Percentiles rank a stretch among this genome's conserved stretches.
phyloP scores from a whole-genome alignment of 2,888 invertebrate species.

The Leistus spinibarbis region DNA sequence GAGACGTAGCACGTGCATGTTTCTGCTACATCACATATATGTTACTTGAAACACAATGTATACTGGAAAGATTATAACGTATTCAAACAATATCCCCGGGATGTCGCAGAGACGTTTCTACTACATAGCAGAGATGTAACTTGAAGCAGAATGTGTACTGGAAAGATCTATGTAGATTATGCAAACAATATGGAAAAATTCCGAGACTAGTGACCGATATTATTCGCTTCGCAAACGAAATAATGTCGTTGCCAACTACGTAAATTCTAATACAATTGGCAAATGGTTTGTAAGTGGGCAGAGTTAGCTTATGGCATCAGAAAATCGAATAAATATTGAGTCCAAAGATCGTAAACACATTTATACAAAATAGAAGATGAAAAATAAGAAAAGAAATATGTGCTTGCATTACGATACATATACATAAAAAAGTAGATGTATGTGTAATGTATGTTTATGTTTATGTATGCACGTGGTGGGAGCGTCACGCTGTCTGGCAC shows the following conservation, averaged over 20 bases:
- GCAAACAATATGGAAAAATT: too few relatives aligned
- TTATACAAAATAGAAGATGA: neutral
- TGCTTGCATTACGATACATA: neutral
- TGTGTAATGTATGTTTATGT: slow-evolving; percentile 3
- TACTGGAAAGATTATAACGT: too few relatives aligned
- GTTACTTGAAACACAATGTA: too few relatives aligned
- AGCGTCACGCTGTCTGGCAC: slow-evolving; percentile 51
- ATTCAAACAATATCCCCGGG: too few relatives aligned
- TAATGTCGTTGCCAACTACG: neutral
- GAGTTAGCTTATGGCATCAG: neutral
- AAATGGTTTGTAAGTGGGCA: neutral
- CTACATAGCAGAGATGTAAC: too few relatives aligned
- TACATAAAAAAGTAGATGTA: neutral
- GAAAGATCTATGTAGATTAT: too few relatives aligned
- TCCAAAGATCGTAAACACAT: neutral
- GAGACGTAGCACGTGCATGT: too few relatives aligned
- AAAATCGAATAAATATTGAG: neutral
- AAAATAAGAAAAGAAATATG: neutral
- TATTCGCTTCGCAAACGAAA: neutral
- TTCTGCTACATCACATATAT: too few relatives aligned
- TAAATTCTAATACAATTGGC: neutral
- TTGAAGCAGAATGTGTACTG: too few relatives aligned
- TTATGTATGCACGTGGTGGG: slow-evolving; percentile 41
- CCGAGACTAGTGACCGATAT: neutral
- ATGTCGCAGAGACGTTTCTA: too few relatives aligned